phyloP scores from a whole-genome alignment of 2,888 invertebrate genomes.

The Lampropteryx suffumata region DNA sequence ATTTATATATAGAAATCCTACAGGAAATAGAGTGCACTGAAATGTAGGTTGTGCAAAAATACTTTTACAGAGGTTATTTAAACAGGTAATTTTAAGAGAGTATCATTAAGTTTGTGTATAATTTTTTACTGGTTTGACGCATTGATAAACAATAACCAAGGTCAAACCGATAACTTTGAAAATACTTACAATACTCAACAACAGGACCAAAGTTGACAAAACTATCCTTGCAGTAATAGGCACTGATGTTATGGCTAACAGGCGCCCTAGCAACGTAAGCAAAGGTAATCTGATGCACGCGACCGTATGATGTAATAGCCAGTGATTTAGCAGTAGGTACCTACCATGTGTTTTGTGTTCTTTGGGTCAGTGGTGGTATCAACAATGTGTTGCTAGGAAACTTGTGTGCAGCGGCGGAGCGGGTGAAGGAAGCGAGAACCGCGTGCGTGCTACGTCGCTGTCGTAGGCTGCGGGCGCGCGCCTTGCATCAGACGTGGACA shows the following conservation, averaged over 20 bases:
- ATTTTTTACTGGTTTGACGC: constrained; percentile 16
- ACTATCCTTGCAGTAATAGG: constrained; percentile 32
- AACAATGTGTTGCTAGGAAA: constrained; percentile 82
- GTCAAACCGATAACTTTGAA: constrained; percentile 27
- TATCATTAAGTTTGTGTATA: constrained; percentile 1
- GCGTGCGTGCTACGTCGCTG: constrained; percentile 41
- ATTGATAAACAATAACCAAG: constrained; percentile 23
- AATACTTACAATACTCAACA: constrained; percentile 30
- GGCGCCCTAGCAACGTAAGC: constrained; percentile 62
- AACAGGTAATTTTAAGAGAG: constrained; percentile 37
- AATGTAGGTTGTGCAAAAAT: constrained; percentile 72
- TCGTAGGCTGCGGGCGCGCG: constrained; percentile 53
- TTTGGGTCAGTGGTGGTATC: constrained; percentile 75
- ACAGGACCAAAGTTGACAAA: constrained; percentile 38
- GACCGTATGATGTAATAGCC: constrained; percentile 71
- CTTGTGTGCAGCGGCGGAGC: constrained; percentile 47
- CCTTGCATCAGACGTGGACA: constrained; percentile 71
- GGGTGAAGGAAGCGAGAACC: constrained; percentile 38
- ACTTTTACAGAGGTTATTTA: constrained; percentile 46
- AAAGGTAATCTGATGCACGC: constrained; percentile 54
- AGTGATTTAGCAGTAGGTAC: constrained; percentile 37
- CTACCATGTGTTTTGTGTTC: constrained; percentile 76
- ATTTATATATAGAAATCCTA: constrained; percentile 66
- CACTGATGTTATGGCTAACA: constrained; percentile 55
- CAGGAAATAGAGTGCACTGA: constrained; percentile 58